A percentile compares a stretch with the other conserved stretches of the same genome.
phyloP scores from a whole-genome alignment of 2,888 invertebrate genomes.

The Drosophila koepferae region DNA sequence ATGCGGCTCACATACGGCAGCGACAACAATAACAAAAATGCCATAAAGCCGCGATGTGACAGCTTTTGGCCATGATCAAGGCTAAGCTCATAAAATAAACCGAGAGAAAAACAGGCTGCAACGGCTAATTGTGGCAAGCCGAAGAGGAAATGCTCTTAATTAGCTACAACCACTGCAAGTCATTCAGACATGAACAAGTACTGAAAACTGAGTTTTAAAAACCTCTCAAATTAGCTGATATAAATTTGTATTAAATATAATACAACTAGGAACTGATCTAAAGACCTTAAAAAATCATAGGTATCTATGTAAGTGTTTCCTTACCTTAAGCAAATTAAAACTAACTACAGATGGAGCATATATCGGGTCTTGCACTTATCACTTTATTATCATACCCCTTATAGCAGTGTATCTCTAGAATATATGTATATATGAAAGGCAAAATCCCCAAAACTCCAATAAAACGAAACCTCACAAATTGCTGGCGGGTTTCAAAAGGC shows the following conservation, averaged over 20 bases:
- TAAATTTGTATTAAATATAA: neutral
- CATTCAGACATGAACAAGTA: neutral
- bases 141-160: conserved; percentile 8
- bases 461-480: conserved; percentile 41
- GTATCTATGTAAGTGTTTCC: neutral
- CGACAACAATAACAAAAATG: conserved; percentile 22
- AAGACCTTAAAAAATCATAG: neutral
- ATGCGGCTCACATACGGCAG: conserved; percentile 51
- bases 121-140: conserved; percentile 3
- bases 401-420: neutral
- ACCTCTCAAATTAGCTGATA: neutral
- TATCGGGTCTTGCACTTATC: neutral
- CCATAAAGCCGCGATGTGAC: conserved; percentile 57
- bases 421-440: neutral
- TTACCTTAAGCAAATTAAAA: neutral
- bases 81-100: conserved; percentile 49
- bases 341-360: too few species aligned
- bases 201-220: neutral
- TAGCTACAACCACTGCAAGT: neutral
- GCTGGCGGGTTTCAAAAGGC: conserved; percentile 37
- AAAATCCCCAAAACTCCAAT: conserved; percentile 19
- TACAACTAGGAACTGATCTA: neutral
- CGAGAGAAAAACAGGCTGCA: conserved; percentile 3
- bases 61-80: conserved; percentile 60
- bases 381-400: neutral